Conservation (phyloP, 2,113 vertebrate species). For the human region DNA sequence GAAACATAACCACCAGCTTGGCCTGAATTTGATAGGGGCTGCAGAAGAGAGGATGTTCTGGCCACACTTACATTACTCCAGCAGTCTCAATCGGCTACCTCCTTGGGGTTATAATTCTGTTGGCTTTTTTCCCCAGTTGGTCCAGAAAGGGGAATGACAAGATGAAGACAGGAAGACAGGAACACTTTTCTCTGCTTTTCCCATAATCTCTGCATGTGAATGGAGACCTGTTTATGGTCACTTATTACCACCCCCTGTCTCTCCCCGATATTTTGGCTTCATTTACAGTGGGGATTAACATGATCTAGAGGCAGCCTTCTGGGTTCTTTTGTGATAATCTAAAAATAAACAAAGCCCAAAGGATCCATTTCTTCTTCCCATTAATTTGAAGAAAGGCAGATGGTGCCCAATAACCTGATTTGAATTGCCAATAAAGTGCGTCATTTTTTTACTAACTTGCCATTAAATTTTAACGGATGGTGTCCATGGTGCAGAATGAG, state of each 20-base stretch:
- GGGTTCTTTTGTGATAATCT: constrained; percentile 45
- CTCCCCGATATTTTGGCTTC: neutral
- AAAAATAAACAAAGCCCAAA: constrained; percentile 71
- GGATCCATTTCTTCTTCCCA: constrained; percentile 59
- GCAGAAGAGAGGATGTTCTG: neutral
- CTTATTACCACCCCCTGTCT: neutral
- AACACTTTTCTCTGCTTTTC: neutral
- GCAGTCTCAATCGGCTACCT: neutral
- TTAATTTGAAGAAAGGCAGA: constrained; percentile 76
- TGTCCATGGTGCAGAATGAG: neutral
- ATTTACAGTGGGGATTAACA: constrained; percentile 35
- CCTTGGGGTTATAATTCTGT: neutral
- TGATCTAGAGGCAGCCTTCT: constrained; percentile 7
- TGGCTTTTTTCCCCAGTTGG: neutral
- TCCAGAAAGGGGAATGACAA: neutral
- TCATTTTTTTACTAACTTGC: constrained; percentile 58
- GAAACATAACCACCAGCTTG: neutral
- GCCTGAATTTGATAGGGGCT: neutral
- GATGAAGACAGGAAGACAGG: neutral
- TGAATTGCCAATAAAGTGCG: constrained; percentile 65
- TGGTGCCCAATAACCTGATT: constrained; percentile 69
- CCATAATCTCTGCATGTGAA: neutral
- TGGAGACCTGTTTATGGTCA: neutral
- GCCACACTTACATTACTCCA: neutral
- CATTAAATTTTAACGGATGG: constrained; percentile 29